A percentile compares a stretch with the other conserved stretches of the same genome.
phyloP scores from a whole-genome alignment of 2,888 invertebrate species.

The Vannuccia rotundouncinata region DNA sequence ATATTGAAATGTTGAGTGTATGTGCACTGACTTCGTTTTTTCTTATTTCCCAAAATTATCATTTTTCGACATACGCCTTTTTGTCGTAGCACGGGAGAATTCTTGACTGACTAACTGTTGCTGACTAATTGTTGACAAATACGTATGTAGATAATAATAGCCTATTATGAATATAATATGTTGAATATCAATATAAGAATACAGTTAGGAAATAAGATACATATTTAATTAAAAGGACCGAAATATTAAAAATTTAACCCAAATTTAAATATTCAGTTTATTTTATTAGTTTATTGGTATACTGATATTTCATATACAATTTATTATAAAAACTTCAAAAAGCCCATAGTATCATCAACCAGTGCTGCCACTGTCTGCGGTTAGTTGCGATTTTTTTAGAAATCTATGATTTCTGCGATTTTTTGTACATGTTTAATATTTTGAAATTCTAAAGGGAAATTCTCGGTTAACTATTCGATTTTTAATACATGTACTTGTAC shows the following conservation, averaged over 20 bases:
- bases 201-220: not conserved
- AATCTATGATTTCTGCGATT: too few relatives aligned
- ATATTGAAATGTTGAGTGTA: too few relatives aligned
- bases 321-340: conserved; percentile 10
- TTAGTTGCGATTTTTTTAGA: too few relatives aligned
- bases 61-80: too few relatives aligned
- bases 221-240: not conserved
- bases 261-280: not conserved
- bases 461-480: too few relatives aligned
- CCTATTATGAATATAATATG: conserved; percentile 1
- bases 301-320: conserved; percentile 1
- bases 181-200: conserved; percentile 11
- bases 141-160: conserved; percentile 14
- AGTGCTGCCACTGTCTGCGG: too few relatives aligned
- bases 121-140: conserved; percentile 1
- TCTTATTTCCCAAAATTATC: too few relatives aligned
- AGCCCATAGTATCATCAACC: not conserved
- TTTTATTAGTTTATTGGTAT: conserved; percentile 9
- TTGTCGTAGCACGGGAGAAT: too few relatives aligned
- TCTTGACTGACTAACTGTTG: conserved; percentile 9
- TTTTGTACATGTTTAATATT: too few relatives aligned
- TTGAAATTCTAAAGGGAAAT: too few relatives aligned
- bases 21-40: too few relatives aligned
- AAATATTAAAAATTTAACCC: conserved; percentile 1
- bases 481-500: too few relatives aligned